phyloP scores from a whole-genome alignment of 64 coral and sea anemone species.

The Montipora sp. region DNA sequence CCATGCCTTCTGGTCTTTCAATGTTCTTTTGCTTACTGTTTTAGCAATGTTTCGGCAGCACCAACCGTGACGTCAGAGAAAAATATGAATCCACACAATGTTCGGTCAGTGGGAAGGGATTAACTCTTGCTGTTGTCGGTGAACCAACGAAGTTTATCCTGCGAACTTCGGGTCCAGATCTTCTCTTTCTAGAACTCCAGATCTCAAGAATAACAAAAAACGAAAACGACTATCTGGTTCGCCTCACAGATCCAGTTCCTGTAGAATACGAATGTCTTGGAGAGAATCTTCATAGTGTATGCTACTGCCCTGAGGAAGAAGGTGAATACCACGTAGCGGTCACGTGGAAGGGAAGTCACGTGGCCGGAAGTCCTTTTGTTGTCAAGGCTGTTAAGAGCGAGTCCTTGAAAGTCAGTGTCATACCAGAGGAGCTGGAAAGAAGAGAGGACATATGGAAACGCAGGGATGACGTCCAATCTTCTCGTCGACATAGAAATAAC shows the following conservation, averaged over 20 bases:
- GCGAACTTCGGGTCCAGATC: conserved; percentile 61
- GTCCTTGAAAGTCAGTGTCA: not conserved
- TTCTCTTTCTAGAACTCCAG: conserved; percentile 59
- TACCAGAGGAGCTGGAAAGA: not conserved
- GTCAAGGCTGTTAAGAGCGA: conserved; percentile 48
- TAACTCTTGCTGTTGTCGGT: conserved; percentile 27
- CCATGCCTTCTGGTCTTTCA: no score
- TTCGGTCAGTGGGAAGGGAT: conserved; percentile 70
- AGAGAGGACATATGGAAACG: conserved; percentile 25
- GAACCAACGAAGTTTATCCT: conserved; percentile 63
- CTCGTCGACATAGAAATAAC: conserved; percentile 14
- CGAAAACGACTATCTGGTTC: not conserved
- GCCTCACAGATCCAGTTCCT: conserved; percentile 31
- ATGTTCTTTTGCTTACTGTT: not conserved
- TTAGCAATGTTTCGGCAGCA: conserved; percentile 62
- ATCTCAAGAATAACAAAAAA: conserved; percentile 59
- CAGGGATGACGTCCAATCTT: conserved; percentile 18
- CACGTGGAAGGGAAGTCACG: conserved; percentile 67
- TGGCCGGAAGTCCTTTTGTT: conserved; percentile 64
- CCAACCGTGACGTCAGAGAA: not conserved
- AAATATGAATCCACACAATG: conserved; percentile 60
- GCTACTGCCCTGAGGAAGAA: conserved; percentile 54
- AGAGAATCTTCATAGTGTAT: conserved; percentile 73
- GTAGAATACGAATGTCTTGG: conserved; percentile 65
- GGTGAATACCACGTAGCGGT: conserved; percentile 70